Base-by-base conservation (phyloP, 2,888 invertebrate genomes). In the Adineta ricciae region DNA sequence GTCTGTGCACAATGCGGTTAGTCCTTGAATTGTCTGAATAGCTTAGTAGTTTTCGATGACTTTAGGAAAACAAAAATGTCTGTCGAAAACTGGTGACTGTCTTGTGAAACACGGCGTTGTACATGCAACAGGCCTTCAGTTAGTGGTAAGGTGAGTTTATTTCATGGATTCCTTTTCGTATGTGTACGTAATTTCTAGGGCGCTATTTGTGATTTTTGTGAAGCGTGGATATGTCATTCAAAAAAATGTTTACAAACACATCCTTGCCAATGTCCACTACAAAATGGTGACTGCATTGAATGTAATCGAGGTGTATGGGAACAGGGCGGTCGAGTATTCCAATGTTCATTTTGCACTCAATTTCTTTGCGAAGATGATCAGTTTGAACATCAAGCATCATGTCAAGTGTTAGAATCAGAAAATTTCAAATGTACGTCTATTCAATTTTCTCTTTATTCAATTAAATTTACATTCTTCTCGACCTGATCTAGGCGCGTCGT, bases 181-280 rank as follows among this genome's bases (percentile, higher is more conserved):
- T 38, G 21, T 49, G 21, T 21, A 38, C 72, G 49, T 50, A 41
- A 83, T 83, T 56, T 87, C 8, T 46, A 78, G 78, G 78, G 78
- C 11, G 97, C 97, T 0, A 95, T 97, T 88, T 97, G 97, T 90
- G 97, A 97, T 91, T 95, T 94, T 91, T 97, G 97, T 89, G 97
- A 97, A 92, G 96, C 97, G 0, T 97, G 96, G 96, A 93, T 97
- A 72, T 97, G 97, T 88, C 97, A 97, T 89, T 95, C 96, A 0
- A 93, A 95, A 87, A 95, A 95, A 90, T 97, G 97, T 89, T 92
- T 97, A 49, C 94, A 94, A 72, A 91, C 93, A 0, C 97, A 97
- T 89, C 96, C 96, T 0, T 97, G 97, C 90, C 93, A 93, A 0
- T 97, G 97, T 89, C 95, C 96, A 0, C 91, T 97, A 84, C 93